Percentiles rank a stretch among this genome's conserved stretches.
Conservation (phyloP, 1,140 invertebrate genomes). For the Platorchestia sp. region DNA sequence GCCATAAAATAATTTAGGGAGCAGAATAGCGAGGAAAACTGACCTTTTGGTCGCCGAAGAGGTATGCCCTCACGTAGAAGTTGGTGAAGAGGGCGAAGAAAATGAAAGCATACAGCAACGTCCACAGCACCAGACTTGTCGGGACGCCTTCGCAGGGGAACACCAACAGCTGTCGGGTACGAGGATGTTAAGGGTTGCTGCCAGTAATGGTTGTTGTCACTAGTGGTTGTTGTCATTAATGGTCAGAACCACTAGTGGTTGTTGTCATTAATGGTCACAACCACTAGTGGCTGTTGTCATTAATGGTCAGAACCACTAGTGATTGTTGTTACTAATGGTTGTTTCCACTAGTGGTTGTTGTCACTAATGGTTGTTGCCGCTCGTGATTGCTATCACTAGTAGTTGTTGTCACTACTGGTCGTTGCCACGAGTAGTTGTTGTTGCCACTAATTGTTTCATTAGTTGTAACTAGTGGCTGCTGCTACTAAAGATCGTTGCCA, state of each 20-base stretch:
- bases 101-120: conserved; percentile 82
- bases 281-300: background rate
- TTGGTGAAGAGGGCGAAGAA: conserved; percentile 93
- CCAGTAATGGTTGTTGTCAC: background rate
- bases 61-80: conserved; percentile 90
- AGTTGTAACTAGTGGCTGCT: too few relatives aligned
- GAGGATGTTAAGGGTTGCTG: background rate
- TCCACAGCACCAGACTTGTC: conserved; percentile 58
- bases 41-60: conserved; percentile 70
- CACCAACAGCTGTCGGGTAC: conserved; percentile 21
- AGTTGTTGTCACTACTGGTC: too few relatives aligned
- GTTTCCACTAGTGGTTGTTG: too few relatives aligned
- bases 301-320: background rate
- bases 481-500: too few relatives aligned
- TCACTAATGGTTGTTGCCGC: too few relatives aligned
- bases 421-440: too few relatives aligned
- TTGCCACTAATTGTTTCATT: too few relatives aligned
- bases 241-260: background rate
- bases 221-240: background rate
- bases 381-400: too few relatives aligned
- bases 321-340: too few relatives aligned
- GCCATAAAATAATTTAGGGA: too few relatives aligned
- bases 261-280: background rate
- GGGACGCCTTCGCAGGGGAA: conserved; percentile 62
- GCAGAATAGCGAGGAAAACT: too few relatives aligned